Evolutionary conservation across 2,113 vertebrate genomes (phyloP), one percentile per base, ranked within the genome.

Genomic region (Oxyruncus cristatus): DNA sequence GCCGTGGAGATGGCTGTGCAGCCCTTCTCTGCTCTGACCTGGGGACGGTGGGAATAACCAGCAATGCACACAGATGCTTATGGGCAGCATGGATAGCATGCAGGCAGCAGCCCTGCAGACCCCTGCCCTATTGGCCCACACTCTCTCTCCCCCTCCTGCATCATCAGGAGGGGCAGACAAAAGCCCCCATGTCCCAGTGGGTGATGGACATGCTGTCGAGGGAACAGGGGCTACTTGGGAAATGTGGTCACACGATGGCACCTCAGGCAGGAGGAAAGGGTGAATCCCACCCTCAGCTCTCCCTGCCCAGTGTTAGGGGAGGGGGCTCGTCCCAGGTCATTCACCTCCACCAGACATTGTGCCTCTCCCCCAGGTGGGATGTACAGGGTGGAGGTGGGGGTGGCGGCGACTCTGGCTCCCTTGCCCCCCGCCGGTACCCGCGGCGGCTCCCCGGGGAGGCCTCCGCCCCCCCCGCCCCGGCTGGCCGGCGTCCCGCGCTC

Each of bases 401-500:
- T 1, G 55, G 2, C 12, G 37, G 33, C 3, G 28, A 46, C 89
- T 32, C 14, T 1, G 28, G 12, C 18, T 67, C 65, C 92, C 58
- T 3, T 0, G 30, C 35, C 63, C 67, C 73, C 3, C 12, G 46
- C 67, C 37, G 7, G 74, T 46, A 3, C 73, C 83, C 35, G 28
- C 41, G 1, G 80, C 8, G 1, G 66, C 66, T 87, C 79, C 41
- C 79, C 0, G 10, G 82, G 61, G 78, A 33, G 6, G n/a, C 52
- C 20, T 6, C 53, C 5, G 5, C 82, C 92, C 74, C 74, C 84
- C 66, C 78, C 80, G 35, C 13, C 92, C 56, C 39, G 94, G 76
- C 88, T 98, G 99, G 99, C 98, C 83, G 24, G 55, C 90, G 73
- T 98, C 99, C 99, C 98, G 97, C 95, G 97, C 98, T 98, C 98